Evolutionary conservation across 2,113 vertebrate genomes (phyloP).

Genomic region (Felis chaus): DNA sequence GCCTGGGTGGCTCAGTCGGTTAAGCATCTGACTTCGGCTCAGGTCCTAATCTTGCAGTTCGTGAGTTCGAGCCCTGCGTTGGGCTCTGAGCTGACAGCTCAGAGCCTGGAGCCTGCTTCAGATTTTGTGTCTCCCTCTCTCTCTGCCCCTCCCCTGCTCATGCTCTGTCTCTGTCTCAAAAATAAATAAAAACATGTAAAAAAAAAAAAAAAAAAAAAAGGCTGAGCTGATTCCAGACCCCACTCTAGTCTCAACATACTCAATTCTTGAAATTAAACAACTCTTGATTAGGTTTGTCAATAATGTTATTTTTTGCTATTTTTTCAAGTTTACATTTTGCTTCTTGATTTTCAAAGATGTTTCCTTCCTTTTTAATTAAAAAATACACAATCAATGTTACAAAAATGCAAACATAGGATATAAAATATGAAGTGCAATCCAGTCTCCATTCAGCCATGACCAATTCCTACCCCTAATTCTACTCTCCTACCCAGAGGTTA

Average conservation of each 20-base stretch:
- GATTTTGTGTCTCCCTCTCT: too few relatives aligned
- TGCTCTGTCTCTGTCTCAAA: too few relatives aligned
- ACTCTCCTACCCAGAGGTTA: neutral
- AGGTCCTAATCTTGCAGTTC: too few relatives aligned
- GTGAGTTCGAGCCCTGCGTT: too few relatives aligned
- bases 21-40: too few relatives aligned
- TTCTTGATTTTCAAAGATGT: constrained; percentile 26
- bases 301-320: neutral
- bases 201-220: neutral
- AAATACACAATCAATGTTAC: neutral
- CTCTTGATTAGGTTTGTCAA: neutral
- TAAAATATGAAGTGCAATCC: neutral
- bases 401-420: neutral
- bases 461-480: neutral
- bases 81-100: too few relatives aligned
- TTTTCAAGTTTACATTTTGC: neutral
- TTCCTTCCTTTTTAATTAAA: constrained; percentile 9
- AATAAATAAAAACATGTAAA: too few relatives aligned
- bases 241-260: neutral
- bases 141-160: too few relatives aligned
- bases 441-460: neutral
- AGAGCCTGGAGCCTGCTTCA: too few relatives aligned
- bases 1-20: too few relatives aligned
- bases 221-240: neutral
- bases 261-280: neutral